Evolutionary conservation across 2,888 invertebrate genomes (phyloP), one percentile per base, ranked within the genome.

Genomic region (Siphlonurus alternatus): DNA sequence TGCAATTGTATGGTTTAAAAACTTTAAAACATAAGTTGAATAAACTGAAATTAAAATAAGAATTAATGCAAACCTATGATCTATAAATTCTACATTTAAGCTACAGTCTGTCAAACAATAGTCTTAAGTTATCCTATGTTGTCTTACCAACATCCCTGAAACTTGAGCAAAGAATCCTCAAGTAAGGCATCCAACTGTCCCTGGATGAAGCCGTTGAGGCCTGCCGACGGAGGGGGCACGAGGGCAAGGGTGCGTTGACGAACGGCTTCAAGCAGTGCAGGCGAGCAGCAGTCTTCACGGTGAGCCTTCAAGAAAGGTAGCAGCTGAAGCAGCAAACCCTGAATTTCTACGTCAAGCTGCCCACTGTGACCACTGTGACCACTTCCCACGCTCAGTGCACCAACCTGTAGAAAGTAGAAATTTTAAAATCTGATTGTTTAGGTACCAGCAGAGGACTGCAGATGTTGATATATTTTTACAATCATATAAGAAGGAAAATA

Each of bases 291-390:
- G 69, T 82, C 82, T 60, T 80, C 80, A 66, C 79, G 78, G 71
- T 81, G 81, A 51, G 78, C 71, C 51, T 81, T 73, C 65, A 84
- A 73, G 71, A 82, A 81, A 63, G 79, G 72, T 61, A 81, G 75
- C 54, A 82, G 76, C 70, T 78, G 79, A 68, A 78, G 78, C 68
- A 81, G 77, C 25, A 79, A 74, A 66, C 76, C 76, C 63, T 75
- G 71, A 22, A 74, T 69, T 23, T 69, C 66, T 62, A 64, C 67
- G 3, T 65, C 25, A 38, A 70, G 67, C 54, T 23, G 56, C 15
- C 38, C 38, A 38, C 15, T 5, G 15, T 15, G 7, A 38, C 38
- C 15, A 15, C 38, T 38, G 5, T 10, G 7, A 15, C 38, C 15
- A 10, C 5, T 10, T 15, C 38, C 38, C 15, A 5, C 38, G 38